Evolutionary conservation across 2,888 invertebrate species (phyloP), one percentile per base, ranked within the genome.

Genomic region (Drosophila trichaetosa): DNA sequence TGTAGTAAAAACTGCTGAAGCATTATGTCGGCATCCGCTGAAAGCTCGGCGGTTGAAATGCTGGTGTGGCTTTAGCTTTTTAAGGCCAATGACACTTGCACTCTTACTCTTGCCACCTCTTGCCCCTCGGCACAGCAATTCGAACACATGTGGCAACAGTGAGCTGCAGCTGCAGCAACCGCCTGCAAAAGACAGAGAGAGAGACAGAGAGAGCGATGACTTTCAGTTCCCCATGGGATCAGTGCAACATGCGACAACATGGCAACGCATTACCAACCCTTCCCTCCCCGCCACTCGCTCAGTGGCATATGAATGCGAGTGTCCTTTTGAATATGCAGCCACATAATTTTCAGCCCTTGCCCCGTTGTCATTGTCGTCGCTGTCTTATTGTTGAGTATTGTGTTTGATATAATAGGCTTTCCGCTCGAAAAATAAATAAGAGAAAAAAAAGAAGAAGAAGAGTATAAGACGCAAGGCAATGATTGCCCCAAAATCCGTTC

Each of bases 371-470:
- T 68, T 60, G 62, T 48, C 36, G 31, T 2, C 27, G 18, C 76
- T 38, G 57, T 75, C 73, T 75, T 67, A 70, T 84, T 87, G 87
- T 87, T 89, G 89, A 87, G 85, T 89, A 87, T 87, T 87, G 87
- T 87, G 87, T 89, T 89, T 89, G 89, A 87, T 89, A 82, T 87
- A 87, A 87, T 87, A 87, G 89, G 89, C 87, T 87, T 87, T 87
- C 82, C 86, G 88, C 87, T 87, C 80, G 79, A 87, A 89, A 87
- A 89, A 87, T 68, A 46, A 65, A 63, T 56, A 54, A 49, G 48
- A 33, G 51, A 51, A 33, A 36, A 64, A 46, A 36, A 38, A 56
- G 18, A 33, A 36, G 11, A 38, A 42, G 64, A 31, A 69, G 67
- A 71, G 58, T 34, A 63, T 64, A 56, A 70, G 69, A 73, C 57